Conservation (phyloP, 2,113 vertebrate species). For the Mola mola region DNA sequence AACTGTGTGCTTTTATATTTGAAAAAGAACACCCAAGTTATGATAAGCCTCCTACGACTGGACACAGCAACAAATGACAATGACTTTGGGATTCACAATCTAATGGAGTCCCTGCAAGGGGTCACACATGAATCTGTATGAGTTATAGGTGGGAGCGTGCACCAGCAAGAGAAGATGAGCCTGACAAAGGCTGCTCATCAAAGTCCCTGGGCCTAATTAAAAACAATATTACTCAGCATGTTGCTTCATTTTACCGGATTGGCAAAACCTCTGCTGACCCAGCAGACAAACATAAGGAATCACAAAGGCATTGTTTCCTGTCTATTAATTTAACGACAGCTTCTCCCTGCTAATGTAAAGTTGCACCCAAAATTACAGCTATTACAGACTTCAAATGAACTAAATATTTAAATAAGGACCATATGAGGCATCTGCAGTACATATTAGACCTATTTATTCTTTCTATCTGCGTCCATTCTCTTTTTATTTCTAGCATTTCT, state of each 20-base stretch:
- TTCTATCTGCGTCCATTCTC: background rate
- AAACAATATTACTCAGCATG: slow-evolving; percentile 33
- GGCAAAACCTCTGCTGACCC: slow-evolving; percentile 31
- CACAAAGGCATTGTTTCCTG: slow-evolving; percentile 18
- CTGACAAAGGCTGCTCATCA: slow-evolving; percentile 9
- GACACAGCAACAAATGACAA: slow-evolving; percentile 6
- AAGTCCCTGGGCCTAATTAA: slow-evolving; percentile 28
- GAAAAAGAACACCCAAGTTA: background rate
- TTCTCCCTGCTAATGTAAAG: slow-evolving; percentile 11
- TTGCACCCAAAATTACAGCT: slow-evolving; percentile 19
- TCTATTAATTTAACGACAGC: background rate
- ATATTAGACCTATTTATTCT: slow-evolving; percentile 8
- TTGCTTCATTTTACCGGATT: slow-evolving; percentile 19
- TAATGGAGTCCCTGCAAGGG: slow-evolving; percentile 20
- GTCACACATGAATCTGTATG: background rate
- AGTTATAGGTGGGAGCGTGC: background rate
- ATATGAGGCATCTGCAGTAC: slow-evolving; percentile 4
- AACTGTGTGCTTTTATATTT: background rate
- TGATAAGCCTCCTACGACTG: background rate
- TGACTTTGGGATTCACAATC: slow-evolving; percentile 9
- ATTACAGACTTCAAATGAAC: background rate
- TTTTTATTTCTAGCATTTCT: background rate
- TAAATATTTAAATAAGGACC: background rate
- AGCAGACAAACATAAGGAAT: slow-evolving; percentile 10
- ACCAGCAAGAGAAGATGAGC: slow-evolving; percentile 6